These are phyloP conservation scores for Azemiops feae DNA, from an alignment of 2,113 vertebrate genomes.

Conservation along the genomic window DNA sequence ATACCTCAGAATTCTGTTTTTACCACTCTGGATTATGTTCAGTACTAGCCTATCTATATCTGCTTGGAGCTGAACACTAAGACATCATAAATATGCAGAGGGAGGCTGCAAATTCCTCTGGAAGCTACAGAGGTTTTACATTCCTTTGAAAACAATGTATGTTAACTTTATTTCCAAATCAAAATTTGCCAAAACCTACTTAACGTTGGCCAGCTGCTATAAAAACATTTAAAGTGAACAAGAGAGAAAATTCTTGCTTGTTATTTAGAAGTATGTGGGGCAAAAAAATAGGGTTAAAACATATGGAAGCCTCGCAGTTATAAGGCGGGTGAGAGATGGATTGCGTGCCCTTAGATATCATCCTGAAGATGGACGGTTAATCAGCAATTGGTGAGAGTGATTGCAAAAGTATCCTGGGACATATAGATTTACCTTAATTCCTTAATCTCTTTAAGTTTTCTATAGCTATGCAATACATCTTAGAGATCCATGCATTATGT, in stretches of 20 bases:
- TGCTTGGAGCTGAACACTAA: neutral
- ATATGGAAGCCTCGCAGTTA: neutral
- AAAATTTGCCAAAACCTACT: constrained; percentile 39
- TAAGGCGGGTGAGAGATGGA: neutral
- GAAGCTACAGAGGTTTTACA: neutral
- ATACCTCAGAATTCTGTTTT: neutral
- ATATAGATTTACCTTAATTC: too few relatives aligned
- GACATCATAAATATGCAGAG: neutral
- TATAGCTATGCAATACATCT: constrained; percentile 42
- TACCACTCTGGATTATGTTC: neutral
- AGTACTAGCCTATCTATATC: neutral
- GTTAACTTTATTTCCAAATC: constrained; percentile 6
- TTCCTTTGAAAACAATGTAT: neutral
- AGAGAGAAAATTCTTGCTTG: neutral
- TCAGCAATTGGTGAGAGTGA: neutral
- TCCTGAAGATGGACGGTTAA: neutral
- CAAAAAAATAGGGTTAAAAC: neutral
- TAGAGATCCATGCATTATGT: neutral
- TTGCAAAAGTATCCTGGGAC: too few relatives aligned
- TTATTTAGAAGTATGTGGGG: neutral
- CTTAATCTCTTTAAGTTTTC: constrained; percentile 49
- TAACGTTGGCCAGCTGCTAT: constrained; percentile 5
- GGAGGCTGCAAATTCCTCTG: neutral
- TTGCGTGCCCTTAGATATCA: neutral
- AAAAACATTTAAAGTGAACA: neutral